These are phyloP conservation scores for Isotomurus palustris DNA, from an alignment of 2,888 invertebrate genomes.

Conservation along the genomic window DNA sequence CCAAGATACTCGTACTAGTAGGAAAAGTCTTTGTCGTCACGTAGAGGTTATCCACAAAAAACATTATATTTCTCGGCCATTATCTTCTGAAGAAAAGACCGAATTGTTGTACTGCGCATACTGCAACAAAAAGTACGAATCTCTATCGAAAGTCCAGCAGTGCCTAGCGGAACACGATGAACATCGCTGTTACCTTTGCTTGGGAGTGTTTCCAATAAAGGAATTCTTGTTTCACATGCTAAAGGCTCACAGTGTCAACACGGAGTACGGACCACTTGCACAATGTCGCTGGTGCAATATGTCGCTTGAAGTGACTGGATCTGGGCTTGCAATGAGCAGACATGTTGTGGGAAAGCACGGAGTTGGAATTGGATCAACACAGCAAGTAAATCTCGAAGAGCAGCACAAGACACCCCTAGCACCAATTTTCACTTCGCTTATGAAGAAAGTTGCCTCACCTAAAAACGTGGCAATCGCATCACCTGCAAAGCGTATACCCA, in stretches of 20 bases:
- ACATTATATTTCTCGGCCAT: too few species aligned
- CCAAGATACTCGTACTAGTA: too few species aligned
- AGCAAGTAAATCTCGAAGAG: not conserved
- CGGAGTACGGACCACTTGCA: conserved; percentile 3
- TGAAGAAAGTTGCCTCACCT: not conserved
- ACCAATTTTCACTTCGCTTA: too few species aligned
- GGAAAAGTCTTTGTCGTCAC: too few species aligned
- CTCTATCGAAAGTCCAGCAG: conserved; percentile 2
- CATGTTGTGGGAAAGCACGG: not conserved
- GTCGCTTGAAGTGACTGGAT: not conserved
- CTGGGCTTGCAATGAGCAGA: not conserved
- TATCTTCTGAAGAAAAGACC: too few species aligned
- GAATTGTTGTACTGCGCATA: conserved; percentile 20
- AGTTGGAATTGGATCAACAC: not conserved
- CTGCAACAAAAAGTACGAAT: conserved; percentile 17
- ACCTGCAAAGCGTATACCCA: too few species aligned
- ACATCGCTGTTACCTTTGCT: conserved; percentile 24
- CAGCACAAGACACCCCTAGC: not conserved
- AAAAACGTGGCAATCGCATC: too few species aligned
- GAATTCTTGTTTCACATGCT: conserved; percentile 12
- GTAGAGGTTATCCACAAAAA: too few species aligned
- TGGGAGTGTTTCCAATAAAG: conserved; percentile 13
- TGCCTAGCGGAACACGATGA: conserved; percentile 20
- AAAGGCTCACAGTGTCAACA: not conserved
- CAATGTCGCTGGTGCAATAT: conserved; percentile 25